Evolutionary conservation across 2,113 vertebrate species (phyloP), one percentile per base, ranked within the genome.

Genomic region (Pteropus alecto): DNA sequence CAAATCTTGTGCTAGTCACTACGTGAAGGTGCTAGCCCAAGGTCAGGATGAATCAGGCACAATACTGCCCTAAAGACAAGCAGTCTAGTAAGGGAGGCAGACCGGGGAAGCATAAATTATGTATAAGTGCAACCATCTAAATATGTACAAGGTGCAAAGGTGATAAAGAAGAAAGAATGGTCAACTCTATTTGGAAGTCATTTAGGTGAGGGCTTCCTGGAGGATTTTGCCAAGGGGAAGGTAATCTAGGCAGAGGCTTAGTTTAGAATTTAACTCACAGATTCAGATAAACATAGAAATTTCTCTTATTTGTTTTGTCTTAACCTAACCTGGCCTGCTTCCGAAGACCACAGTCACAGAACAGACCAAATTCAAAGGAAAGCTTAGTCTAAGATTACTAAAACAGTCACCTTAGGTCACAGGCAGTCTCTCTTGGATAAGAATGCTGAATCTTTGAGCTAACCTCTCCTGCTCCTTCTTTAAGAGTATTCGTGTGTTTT

Each of bases 311-410:
- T 88, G 28, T 87, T 78, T 84, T 93, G 33, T 85, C 65, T 86
- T 54, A 96, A 70, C 24, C 16, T 79, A 68, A 91, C 48, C 51
- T 90, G 58, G 24, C 56, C 89, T 93, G 41, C 46, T 95, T 91
- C 48, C 87, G 68, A 43, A 97, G 60, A 79, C 54, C 58, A 81
- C 41, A 33, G 28, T 63, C 74, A 79, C 43, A 63, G 41, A 85
- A 73, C n/a, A 70, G 41, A 82, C 21, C 43, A 77, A 63, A 19
- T 88, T 93, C 33, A 85, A 87, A 96, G 14, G 54, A 95, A 96
- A 93, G 46, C 13, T 71, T 78, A 33, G 9, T 88, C 43, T 77
- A 82, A 94, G 81, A 81, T 88, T 74, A 87, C n/a, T 68, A 65
- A 83, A 85, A 79, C 28, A 43, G n/a, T n/a, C 26, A 13, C 58